Evolutionary conservation across 2,113 vertebrate species (phyloP).

Genomic region (Paraplagusia blochii): DNA sequence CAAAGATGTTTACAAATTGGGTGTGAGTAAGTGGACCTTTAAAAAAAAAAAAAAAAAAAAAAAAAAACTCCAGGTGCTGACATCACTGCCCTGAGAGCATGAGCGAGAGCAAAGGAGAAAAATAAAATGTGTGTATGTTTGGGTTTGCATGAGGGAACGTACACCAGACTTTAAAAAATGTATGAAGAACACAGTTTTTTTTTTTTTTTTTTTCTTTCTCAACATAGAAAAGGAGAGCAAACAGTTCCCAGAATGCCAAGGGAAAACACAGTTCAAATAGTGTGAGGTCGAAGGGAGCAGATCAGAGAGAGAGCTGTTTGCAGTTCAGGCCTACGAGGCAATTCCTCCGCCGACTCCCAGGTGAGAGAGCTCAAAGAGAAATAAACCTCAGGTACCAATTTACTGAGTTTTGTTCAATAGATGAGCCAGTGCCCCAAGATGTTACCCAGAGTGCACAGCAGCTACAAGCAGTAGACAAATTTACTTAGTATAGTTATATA

Average conservation of each 20-base stretch:
- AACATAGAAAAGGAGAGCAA: conserved; percentile 76
- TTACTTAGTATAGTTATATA: conserved; percentile 70
- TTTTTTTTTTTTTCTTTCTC: conserved; percentile 74
- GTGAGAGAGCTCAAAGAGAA: conserved; percentile 78
- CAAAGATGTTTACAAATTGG: conserved; percentile 84
- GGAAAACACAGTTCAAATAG: conserved; percentile 85
- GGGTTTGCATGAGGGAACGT: conserved; percentile 62
- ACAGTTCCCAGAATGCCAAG: conserved; percentile 78
- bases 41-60: conserved; percentile 22
- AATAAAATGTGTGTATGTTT: conserved; percentile 42
- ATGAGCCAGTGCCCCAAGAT: conserved; percentile 65
- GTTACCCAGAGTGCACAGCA: conserved; percentile 51
- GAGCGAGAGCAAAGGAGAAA: conserved; percentile 32
- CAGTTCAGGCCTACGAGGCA: conserved; percentile 81
- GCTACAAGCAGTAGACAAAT: conserved; percentile 70
- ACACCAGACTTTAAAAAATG: conserved; percentile 81
- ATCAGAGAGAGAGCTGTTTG: conserved; percentile 81
- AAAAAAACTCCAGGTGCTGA: conserved; percentile 71
- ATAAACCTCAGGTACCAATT: conserved; percentile 85
- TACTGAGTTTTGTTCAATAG: conserved; percentile 84
- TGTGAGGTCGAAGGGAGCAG: conserved; percentile 72
- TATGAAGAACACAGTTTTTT: conserved; percentile 81
- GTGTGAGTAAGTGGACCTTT: conserved; percentile 63
- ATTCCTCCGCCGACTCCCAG: conserved; percentile 78
- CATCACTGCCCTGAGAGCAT: conserved; percentile 73